Evolutionary conservation across 1,140 invertebrate species (phyloP).

Genomic region (Drosophila sp.): DNA sequence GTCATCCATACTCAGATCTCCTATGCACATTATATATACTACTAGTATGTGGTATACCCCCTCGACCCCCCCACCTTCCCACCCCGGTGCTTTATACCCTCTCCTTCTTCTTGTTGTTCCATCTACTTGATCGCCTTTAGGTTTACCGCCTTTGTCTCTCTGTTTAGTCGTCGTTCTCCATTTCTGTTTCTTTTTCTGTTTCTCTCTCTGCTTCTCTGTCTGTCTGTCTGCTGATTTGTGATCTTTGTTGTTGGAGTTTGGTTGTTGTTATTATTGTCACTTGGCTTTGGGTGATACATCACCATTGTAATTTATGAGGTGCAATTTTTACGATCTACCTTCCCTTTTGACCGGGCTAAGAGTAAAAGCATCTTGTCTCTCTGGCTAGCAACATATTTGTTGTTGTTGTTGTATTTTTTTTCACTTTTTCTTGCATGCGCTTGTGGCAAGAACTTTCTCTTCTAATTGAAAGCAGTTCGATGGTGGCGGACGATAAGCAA

Average conservation of each 20-base stretch:
- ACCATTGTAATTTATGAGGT: constrained; percentile 67
- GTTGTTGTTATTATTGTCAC: constrained; percentile 42
- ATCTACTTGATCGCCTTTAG: constrained; percentile 20
- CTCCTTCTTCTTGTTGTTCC: constrained; percentile 20
- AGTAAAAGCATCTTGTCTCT: constrained; percentile 55
- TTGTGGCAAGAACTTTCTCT: constrained; percentile 81
- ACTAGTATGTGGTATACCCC: background rate
- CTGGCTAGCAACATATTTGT: constrained; percentile 50
- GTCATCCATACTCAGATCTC: constrained; percentile 38
- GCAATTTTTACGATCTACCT: constrained; percentile 64
- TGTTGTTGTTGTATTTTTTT: constrained; percentile 43
- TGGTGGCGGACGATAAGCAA: constrained; percentile 61
- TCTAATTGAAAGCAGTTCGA: constrained; percentile 82
- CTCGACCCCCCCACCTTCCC: background rate
- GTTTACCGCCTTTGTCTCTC: constrained; percentile 10
- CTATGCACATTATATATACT: constrained; percentile 40
- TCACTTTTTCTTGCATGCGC: constrained; percentile 69
- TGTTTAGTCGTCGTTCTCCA: constrained; percentile 12
- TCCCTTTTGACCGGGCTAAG: constrained; percentile 18
- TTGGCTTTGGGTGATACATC: constrained; percentile 46
- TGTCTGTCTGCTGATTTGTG: constrained; percentile 11
- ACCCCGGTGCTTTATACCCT: background rate
- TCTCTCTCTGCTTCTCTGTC: background rate
- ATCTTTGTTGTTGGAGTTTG: constrained; percentile 3
- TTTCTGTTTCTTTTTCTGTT: constrained; percentile 2